Evolutionary conservation across 2,113 vertebrate genomes (phyloP).

Genomic region (Apaloderma vittatum): DNA sequence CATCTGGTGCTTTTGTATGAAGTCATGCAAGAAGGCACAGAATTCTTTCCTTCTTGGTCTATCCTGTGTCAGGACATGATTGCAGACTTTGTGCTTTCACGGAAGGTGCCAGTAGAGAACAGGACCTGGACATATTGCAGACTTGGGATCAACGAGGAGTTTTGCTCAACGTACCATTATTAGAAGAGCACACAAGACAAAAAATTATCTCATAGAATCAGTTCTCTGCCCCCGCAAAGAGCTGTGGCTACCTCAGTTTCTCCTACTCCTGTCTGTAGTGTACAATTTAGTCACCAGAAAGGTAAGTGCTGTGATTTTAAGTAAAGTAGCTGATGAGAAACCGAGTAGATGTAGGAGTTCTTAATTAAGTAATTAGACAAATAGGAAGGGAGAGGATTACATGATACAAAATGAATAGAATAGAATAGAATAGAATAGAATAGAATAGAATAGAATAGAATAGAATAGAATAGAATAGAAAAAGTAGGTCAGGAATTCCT

Average conservation of each 20-base stretch:
- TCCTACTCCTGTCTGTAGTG: not conserved
- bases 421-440: too few species aligned
- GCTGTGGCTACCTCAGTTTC: not conserved
- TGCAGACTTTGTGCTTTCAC: not conserved
- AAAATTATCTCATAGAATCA: not conserved
- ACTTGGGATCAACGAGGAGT: not conserved
- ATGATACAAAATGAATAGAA: slow-evolving; percentile 18
- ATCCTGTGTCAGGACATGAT: not conserved
- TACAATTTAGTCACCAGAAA: not conserved
- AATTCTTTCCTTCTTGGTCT: not conserved
- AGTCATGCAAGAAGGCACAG: not conserved
- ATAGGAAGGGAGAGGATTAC: slow-evolving; percentile 44
- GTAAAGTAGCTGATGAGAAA: slow-evolving; percentile 33
- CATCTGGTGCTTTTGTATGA: not conserved
- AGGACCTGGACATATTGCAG: not conserved
- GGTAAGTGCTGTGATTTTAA: slow-evolving; percentile 32
- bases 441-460: too few species aligned
- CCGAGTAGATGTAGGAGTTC: slow-evolving; percentile 42
- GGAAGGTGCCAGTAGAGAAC: not conserved
- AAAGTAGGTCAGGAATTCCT: slow-evolving; percentile 59
- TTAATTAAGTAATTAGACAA: slow-evolving; percentile 63
- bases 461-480: slow-evolving; percentile 17
- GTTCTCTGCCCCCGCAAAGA: not conserved
- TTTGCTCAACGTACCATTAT: not conserved
- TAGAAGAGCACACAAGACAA: not conserved